phyloP scores from a whole-genome alignment of 2,888 invertebrate species.

The Leucania comma region DNA sequence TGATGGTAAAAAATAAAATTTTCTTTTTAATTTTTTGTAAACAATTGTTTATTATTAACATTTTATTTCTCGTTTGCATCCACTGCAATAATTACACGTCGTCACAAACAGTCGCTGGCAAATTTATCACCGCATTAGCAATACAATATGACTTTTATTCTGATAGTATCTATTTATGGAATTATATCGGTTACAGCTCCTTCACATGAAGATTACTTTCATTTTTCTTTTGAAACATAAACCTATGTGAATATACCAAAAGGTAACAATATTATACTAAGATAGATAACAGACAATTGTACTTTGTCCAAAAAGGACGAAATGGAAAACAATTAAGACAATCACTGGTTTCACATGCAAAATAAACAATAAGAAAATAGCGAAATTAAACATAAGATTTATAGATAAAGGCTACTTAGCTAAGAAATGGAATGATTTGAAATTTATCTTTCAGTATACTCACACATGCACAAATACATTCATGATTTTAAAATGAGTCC shows the following conservation, averaged over 20 bases:
- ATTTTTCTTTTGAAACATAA: constrained; percentile 88
- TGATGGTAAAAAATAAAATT: constrained; percentile 78
- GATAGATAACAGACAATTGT: constrained; percentile 73
- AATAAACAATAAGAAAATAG: constrained; percentile 84
- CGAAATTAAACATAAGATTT: constrained; percentile 79
- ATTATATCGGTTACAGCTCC: constrained; percentile 82
- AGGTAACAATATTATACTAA: constrained; percentile 72
- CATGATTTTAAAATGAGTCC: constrained; percentile 81
- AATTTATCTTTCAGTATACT: constrained; percentile 88
- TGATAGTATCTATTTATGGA: constrained; percentile 86
- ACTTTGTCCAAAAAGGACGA: constrained; percentile 76
- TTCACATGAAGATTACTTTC: constrained; percentile 83
- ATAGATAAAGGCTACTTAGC: constrained; percentile 75
- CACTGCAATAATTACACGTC: constrained; percentile 86
- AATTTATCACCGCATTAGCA: constrained; percentile 83
- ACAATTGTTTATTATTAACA: constrained; percentile 91
- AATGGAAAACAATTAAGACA: constrained; percentile 73
- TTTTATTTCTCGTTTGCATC: constrained; percentile 88
- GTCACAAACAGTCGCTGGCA: constrained; percentile 85
- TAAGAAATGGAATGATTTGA: constrained; percentile 89
- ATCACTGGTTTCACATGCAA: constrained; percentile 83
- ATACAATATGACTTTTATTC: constrained; percentile 88
- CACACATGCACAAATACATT: constrained; percentile 83
- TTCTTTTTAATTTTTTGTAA: constrained; percentile 88
- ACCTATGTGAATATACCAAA: constrained; percentile 88